Conservation (phyloP, 1,140 invertebrate genomes). For the Drosophila erecta region DNA sequence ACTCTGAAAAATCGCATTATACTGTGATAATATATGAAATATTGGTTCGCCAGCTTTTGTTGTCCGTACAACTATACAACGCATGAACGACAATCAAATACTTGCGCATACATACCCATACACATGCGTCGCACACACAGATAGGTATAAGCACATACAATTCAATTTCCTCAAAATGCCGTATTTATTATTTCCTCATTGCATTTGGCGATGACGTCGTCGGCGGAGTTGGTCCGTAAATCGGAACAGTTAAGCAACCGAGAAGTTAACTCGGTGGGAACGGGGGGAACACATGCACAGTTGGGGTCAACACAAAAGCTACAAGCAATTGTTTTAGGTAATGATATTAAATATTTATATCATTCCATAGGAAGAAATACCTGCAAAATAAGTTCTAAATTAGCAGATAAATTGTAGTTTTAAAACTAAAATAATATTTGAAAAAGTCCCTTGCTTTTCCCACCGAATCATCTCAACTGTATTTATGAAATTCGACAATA, state of each 20-base stretch:
- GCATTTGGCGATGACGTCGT: constrained; percentile 61
- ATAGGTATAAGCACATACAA: constrained; percentile 69
- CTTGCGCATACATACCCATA: constrained; percentile 12
- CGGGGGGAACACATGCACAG: constrained; percentile 20
- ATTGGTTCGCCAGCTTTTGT: constrained; percentile 26
- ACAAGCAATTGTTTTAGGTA: background rate
- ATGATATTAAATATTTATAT: too few species aligned
- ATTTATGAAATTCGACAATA: constrained; percentile 77
- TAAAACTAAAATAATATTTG: background rate
- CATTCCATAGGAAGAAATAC: too few species aligned
- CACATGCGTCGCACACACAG: constrained; percentile 10
- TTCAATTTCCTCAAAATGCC: constrained; percentile 83
- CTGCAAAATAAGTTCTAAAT: background rate
- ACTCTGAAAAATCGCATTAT: too few species aligned
- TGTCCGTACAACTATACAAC: constrained; percentile 35
- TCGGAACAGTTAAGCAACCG: constrained; percentile 71
- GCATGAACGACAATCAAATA: constrained; percentile 40
- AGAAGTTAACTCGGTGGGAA: constrained; percentile 1
- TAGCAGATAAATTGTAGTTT: too few species aligned
- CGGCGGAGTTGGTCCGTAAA: constrained; percentile 71
- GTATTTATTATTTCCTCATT: constrained; percentile 83
- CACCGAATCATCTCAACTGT: constrained; percentile 7
- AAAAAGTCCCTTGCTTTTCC: background rate
- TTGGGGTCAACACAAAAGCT: background rate
- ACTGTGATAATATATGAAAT: background rate